Conservation (phyloP, 2,888 invertebrate genomes). For the Eilema depressum region DNA sequence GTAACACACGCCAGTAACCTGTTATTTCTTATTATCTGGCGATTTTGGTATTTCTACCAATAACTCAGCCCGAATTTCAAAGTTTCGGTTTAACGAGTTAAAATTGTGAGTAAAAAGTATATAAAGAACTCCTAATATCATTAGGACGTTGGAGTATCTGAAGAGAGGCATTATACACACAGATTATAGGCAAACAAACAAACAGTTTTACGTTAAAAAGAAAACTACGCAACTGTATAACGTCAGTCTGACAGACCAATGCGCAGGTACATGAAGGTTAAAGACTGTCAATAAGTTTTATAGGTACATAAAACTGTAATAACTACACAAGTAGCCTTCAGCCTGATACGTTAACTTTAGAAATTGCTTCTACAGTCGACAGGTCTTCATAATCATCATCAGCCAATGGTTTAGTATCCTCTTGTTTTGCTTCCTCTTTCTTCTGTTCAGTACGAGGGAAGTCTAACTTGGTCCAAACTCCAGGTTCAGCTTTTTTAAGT, state of each 20-base stretch:
- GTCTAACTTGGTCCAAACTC: constrained; percentile 93
- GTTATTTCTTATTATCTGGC: background rate
- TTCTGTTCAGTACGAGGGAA: constrained; percentile 81
- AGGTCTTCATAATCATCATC: constrained; percentile 91
- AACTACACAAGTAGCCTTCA: constrained; percentile 34
- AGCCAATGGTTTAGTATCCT: constrained; percentile 50
- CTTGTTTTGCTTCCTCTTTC: constrained; percentile 53
- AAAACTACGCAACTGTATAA: background rate
- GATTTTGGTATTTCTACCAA: no score
- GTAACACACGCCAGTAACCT: background rate
- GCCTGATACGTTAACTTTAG: constrained; percentile 76
- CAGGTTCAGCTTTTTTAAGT: constrained; percentile 94
- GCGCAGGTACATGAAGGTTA: background rate
- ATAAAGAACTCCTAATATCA: no score
- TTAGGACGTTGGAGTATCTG: no score
- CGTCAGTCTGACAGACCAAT: background rate
- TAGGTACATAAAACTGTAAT: background rate
- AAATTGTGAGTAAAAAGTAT: no score
- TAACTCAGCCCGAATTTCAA: no score
- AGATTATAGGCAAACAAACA: no score
- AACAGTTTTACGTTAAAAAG: no score
- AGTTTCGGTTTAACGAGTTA: no score
- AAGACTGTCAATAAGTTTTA: background rate
- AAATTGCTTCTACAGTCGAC: constrained; percentile 88
- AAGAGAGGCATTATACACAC: no score